Conservation (phyloP, 1,140 invertebrate species). For the Drosophila arizonae region DNA sequence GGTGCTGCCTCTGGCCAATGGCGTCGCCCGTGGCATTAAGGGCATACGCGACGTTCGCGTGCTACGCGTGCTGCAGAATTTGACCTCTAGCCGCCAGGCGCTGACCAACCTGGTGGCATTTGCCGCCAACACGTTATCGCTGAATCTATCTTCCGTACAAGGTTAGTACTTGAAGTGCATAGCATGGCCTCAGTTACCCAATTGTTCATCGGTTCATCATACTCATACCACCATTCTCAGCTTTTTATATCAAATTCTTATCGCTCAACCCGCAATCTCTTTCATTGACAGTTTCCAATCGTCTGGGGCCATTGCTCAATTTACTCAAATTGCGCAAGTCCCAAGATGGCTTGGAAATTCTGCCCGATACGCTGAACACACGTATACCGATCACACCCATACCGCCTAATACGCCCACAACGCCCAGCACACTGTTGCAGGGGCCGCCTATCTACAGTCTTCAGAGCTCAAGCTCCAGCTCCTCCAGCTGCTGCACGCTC, state of each 20-base stretch:
- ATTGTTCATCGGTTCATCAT: constrained; percentile 7
- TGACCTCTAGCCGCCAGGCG: constrained; percentile 78
- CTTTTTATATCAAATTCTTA: constrained; percentile 32
- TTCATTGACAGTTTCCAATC: constrained; percentile 72
- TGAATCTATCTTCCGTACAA: constrained; percentile 83
- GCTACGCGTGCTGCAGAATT: constrained; percentile 61
- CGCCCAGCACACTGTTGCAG: constrained; percentile 46
- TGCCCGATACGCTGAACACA: constrained; percentile 59
- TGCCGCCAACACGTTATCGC: constrained; percentile 83
- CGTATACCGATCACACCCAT: constrained; percentile 42
- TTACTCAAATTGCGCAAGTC: constrained; percentile 76
- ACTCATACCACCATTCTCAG: constrained; percentile 18
- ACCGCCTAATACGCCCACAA: constrained; percentile 27
- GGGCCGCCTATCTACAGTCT: constrained; percentile 44
- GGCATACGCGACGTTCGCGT: constrained; percentile 75
- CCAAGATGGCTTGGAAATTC: constrained; percentile 74
- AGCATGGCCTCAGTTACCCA: constrained; percentile 5
- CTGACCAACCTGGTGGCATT: constrained; percentile 83
- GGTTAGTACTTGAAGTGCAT: constrained; percentile 57
- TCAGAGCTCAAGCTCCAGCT: constrained; percentile 41
- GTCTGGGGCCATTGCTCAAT: constrained; percentile 76
- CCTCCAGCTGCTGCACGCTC: constrained; percentile 79
- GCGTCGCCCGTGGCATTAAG: constrained; percentile 72
- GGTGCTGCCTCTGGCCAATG: constrained; percentile 73
- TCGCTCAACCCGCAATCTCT: constrained; percentile 18